A percentile compares a stretch with the other conserved stretches of the same genome.
These are phyloP conservation scores for Galbula dea DNA, from an alignment of 2,113 vertebrate species.

Conservation along the genomic window DNA sequence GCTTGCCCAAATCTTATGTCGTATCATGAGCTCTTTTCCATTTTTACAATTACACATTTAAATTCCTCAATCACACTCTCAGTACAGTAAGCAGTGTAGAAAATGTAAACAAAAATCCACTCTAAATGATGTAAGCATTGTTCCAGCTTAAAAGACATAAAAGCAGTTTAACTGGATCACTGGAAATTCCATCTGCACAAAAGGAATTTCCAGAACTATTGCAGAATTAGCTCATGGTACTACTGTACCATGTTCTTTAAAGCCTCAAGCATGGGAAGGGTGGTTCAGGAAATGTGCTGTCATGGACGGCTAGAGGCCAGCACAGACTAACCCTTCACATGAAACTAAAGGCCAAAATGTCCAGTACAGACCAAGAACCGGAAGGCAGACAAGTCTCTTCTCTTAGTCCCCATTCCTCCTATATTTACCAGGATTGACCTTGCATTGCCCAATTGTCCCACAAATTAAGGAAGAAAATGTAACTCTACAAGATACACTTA, in stretches of 20 bases:
- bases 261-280: neutral
- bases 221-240: neutral
- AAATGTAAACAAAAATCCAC: conserved; percentile 2
- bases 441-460: neutral
- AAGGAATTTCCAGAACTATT: neutral
- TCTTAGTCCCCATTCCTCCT: neutral
- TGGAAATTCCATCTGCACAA: conserved; percentile 22
- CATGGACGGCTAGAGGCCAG: neutral
- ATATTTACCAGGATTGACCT: neutral
- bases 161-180: neutral
- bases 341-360: neutral
- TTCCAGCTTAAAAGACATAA: neutral
- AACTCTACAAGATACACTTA: neutral
- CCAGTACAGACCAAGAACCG: neutral
- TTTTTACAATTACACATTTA: neutral
- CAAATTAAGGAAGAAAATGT: neutral
- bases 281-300: conserved; percentile 15
- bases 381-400: neutral
- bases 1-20: neutral
- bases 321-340: neutral
- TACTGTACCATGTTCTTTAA: neutral
- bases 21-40: neutral
- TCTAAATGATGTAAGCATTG: neutral
- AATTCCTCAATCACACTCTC: neutral
- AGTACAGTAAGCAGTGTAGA: neutral